These are phyloP conservation scores for Choloepus hoffmanni DNA, from an alignment of 2,113 vertebrate species.

Conservation along the genomic window DNA sequence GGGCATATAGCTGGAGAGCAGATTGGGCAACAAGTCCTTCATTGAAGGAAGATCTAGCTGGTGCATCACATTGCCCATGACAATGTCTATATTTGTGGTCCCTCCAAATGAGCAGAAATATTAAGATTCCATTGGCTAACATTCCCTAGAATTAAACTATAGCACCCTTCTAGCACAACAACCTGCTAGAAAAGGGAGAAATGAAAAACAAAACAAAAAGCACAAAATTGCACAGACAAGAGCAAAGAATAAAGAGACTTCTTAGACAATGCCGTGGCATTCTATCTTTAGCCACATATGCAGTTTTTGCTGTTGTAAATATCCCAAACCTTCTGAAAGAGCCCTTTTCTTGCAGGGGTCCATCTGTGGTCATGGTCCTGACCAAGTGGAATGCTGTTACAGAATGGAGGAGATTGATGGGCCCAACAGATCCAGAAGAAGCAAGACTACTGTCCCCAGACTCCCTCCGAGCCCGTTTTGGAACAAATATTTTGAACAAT, in stretches of 20 bases:
- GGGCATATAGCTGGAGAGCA: neutral
- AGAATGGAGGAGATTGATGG: constrained; percentile 91
- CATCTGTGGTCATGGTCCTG: constrained; percentile 88
- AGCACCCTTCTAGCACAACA: neutral
- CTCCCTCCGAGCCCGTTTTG: constrained; percentile 90
- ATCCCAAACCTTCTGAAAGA: neutral
- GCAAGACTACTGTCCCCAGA: constrained; percentile 85
- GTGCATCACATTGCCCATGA: neutral
- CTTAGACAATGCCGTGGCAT: neutral
- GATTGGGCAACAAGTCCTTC: neutral
- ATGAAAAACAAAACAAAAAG: neutral
- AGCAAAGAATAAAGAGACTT: neutral
- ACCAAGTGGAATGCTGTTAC: constrained; percentile 90
- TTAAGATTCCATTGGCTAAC: neutral
- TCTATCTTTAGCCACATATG: neutral
- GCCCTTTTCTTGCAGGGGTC: constrained; percentile 85
- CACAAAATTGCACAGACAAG: neutral
- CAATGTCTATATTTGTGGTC: neutral
- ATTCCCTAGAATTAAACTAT: neutral
- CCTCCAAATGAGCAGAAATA: neutral
- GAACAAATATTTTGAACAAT: constrained; percentile 87
- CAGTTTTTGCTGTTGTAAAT: neutral
- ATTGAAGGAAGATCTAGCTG: neutral
- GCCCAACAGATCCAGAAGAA: constrained; percentile 89
- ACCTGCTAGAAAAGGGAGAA: neutral